phyloP scores from a whole-genome alignment of 1,140 invertebrate genomes.

The Scaptomyza montana region DNA sequence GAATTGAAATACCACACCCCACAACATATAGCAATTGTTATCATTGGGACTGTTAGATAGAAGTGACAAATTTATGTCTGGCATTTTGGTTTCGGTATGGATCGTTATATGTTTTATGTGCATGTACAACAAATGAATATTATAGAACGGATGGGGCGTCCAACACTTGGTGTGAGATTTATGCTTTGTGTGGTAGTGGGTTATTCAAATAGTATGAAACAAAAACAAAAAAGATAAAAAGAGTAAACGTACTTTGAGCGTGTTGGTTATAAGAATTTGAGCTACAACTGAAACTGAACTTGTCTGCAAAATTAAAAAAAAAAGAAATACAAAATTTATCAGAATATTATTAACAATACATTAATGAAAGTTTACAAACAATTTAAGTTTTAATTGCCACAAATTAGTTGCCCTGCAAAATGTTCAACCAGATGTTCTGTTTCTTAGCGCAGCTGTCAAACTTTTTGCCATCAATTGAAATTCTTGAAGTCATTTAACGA shows the following conservation, averaged over 20 bases:
- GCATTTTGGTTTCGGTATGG: slow-evolving; percentile 11
- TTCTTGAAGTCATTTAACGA: neutral
- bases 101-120: slow-evolving; percentile 1
- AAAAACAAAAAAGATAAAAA: slow-evolving; percentile 38
- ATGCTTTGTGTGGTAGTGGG: slow-evolving; percentile 43
- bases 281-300: slow-evolving; percentile 76
- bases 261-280: slow-evolving; percentile 75
- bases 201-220: slow-evolving; percentile 36
- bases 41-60: slow-evolving; percentile 53
- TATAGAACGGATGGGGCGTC: slow-evolving; percentile 11
- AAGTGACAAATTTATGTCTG: slow-evolving; percentile 43
- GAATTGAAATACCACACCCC: neutral
- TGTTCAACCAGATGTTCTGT: slow-evolving; percentile 4
- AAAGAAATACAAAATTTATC: slow-evolving; percentile 28
- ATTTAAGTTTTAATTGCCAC: neutral
- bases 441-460: neutral
- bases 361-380: slow-evolving; percentile 21
- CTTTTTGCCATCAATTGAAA: neutral
- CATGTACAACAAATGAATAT: slow-evolving; percentile 48
- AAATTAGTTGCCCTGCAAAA: neutral
- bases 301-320: slow-evolving; percentile 69
- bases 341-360: slow-evolving; percentile 39
- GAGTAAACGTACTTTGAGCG: slow-evolving; percentile 73
- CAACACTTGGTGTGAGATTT: slow-evolving; percentile 44
- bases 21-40: neutral